Base-by-base conservation (phyloP, 1,140 invertebrate species). In the Zaprionus gabonicus region DNA sequence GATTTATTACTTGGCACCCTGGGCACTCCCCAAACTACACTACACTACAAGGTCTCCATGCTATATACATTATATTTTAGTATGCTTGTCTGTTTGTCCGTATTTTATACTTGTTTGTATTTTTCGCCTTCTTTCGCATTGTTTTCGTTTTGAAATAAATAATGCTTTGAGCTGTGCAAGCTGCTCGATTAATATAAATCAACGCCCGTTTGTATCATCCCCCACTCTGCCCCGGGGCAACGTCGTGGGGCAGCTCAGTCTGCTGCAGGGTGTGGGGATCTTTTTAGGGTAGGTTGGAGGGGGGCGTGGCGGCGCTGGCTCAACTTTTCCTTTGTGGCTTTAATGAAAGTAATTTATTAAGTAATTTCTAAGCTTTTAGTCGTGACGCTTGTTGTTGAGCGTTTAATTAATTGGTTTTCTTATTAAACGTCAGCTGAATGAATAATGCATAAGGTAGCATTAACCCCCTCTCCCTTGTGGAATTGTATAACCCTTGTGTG, bases 261-360 rank as follows among this genome's bases (percentile, higher is more conserved):
- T 20, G 20, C 31, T 34, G 6, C 15, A 41, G 38, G 38, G 38
- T 41, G 38, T 41, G 38, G 38, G 38, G 15, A 41, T n/a, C 15
- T 1, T 41, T 41, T n/a, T 41, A 4, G 41, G n/a, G 41, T 34
- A 10, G 31, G 31, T 34, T 34, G 68, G 75, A 23, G 51, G 56
- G 28, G 71, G 62, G 49, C 6, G 28, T 27, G 57, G 38, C 36
- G 34, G 65, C 58, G 65, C 6, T 74, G 65, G 68, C 55, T 71
- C 55, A 76, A 81, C 84, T 81, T 87, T 84, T 87, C 73, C 77
- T 80, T 83, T 87, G 84, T 83, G 84, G 74, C 81, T 87, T 87
- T 88, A 84, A 87, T 84, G 81, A 79, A 84, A 84, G 81, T 90
- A 90, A 88, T 88, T 88, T 88, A 88, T 88, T 90, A 88, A 88